Evolutionary conservation across 2,888 invertebrate species (phyloP).

Genomic region (Perdita meconis): DNA sequence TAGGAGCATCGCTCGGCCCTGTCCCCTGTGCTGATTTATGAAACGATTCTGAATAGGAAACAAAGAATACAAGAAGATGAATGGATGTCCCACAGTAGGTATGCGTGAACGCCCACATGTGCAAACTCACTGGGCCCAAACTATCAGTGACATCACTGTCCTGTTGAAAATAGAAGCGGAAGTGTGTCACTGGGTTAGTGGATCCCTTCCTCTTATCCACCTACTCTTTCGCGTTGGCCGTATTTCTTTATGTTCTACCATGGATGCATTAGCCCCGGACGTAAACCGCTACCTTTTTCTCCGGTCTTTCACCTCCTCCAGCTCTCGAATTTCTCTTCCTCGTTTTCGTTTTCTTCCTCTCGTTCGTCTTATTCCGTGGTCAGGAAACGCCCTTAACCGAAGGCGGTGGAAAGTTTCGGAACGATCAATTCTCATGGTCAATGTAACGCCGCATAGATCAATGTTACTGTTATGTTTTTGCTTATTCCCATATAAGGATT

Average conservation of each 20-base stretch:
- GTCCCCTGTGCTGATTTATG: no score
- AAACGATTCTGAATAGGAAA: conserved; percentile 13
- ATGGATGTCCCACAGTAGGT: background rate
- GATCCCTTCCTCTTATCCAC: conserved; percentile 60
- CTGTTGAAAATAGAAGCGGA: conserved; percentile 73
- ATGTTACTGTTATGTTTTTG: no score
- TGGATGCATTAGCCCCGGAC: conserved; percentile 67
- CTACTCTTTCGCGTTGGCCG: conserved; percentile 25
- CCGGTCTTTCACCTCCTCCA: conserved; percentile 23
- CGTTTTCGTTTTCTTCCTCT: conserved; percentile 39
- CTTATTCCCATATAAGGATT: no score
- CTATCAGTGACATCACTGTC: conserved; percentile 45
- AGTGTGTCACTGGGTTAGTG: conserved; percentile 79
- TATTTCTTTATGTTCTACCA: conserved; percentile 43
- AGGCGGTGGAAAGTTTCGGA: conserved; percentile 27
- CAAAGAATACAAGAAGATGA: background rate
- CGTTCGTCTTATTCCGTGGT: background rate
- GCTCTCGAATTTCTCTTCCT: conserved; percentile 15
- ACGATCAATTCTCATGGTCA: conserved; percentile 21
- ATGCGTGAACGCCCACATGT: conserved; percentile 30
- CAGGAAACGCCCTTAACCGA: conserved; percentile 18
- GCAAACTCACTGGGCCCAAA: conserved; percentile 26
- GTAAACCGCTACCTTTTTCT: conserved; percentile 59
- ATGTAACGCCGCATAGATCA: conserved; percentile 11
- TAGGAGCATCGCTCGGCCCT: no score